These are phyloP conservation scores for Scaptomyza caliginosa DNA, from an alignment of 2,888 invertebrate genomes.

Conservation along the genomic window DNA sequence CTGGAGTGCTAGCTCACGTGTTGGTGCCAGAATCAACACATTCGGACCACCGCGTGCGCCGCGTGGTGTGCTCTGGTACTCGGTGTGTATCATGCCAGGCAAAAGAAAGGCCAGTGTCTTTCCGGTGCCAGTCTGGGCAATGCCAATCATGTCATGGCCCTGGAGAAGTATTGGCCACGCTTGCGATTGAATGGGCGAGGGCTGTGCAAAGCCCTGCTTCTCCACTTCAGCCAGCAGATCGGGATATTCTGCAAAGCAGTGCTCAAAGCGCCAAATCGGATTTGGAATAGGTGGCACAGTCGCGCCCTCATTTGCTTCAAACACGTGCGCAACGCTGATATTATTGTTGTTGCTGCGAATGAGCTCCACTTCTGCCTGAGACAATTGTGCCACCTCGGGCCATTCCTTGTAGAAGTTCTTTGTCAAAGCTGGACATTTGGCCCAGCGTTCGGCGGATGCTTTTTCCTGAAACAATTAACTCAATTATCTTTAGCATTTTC, in stretches of 20 bases:
- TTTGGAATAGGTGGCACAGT: slow-evolving; percentile 81
- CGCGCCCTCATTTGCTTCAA: slow-evolving; percentile 84
- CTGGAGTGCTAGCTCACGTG: slow-evolving; percentile 95
- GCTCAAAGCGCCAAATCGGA: slow-evolving; percentile 88
- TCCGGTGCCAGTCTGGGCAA: slow-evolving; percentile 97
- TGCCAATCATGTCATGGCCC: slow-evolving; percentile 97
- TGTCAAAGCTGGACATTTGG: slow-evolving; percentile 87
- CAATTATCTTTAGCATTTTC: not conserved
- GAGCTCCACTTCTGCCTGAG: slow-evolving; percentile 86
- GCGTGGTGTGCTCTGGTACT: slow-evolving; percentile 91
- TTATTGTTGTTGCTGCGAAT: slow-evolving; percentile 89
- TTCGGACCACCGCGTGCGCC: slow-evolving; percentile 91
- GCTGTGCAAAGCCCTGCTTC: slow-evolving; percentile 91
- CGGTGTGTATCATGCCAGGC: slow-evolving; percentile 96
- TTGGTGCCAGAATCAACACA: slow-evolving; percentile 95
- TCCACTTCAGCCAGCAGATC: slow-evolving; percentile 92
- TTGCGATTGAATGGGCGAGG: slow-evolving; percentile 96
- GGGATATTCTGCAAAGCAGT: slow-evolving; percentile 92
- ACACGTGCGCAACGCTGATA: slow-evolving; percentile 89
- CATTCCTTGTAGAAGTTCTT: slow-evolving; percentile 94
- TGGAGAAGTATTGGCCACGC: slow-evolving; percentile 96
- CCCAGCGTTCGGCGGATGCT: slow-evolving; percentile 87
- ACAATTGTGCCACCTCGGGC: slow-evolving; percentile 88
- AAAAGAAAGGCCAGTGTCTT: slow-evolving; percentile 97
- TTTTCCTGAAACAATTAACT: slow-evolving; percentile 83